Evolutionary conservation across 2,113 vertebrate species (phyloP), one percentile per base, ranked within the genome.

Genomic region (Marmota monax): DNA sequence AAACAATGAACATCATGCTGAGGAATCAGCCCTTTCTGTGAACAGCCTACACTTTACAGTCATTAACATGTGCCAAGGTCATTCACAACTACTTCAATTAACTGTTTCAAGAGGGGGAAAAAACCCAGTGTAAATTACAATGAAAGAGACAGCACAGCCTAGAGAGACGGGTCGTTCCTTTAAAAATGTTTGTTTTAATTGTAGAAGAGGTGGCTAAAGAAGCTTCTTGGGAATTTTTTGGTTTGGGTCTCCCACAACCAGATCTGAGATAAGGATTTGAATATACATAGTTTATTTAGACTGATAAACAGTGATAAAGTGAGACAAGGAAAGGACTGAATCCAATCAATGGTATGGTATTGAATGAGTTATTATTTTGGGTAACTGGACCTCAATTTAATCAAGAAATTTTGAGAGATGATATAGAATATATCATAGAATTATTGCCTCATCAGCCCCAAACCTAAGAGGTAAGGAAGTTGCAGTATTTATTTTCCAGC

Each of bases 81-180:
- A 92, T 37, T 96, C 84, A 91, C 14, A 94, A 70, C 53, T 86
- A 39, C 58, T 79, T 96, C 37, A 61, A 73, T 37, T 74, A 97
- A 96, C 72, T 95, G 51, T 56, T 10, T 96, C 70, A n/a, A 3
- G 56, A 42, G 4, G 88, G 23, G 78, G 51, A 39, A 34, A 45
- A 78, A 80, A 48, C 0, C 22, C 58, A n/a, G 22, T 65, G 9
- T n/a, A 58, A 56, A 92, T 84, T 94, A 25, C 70, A 84, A 29
- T 0, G 37, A 45, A 85, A 96, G 7, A 97, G 48, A 74, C 72
- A 92, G 39, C 80, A 96, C 76, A 86, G 77, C 39, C 85, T 17
- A 89, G 70, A 37, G 32, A 89, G 92, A 56, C 12, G 51, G 32
- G 20, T 56, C 78, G 84, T 96, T 85, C 65, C 53, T 97, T 96